These are phyloP conservation scores for Archips crataeganus DNA, from an alignment of 2,888 invertebrate genomes.

Conservation along the genomic window DNA sequence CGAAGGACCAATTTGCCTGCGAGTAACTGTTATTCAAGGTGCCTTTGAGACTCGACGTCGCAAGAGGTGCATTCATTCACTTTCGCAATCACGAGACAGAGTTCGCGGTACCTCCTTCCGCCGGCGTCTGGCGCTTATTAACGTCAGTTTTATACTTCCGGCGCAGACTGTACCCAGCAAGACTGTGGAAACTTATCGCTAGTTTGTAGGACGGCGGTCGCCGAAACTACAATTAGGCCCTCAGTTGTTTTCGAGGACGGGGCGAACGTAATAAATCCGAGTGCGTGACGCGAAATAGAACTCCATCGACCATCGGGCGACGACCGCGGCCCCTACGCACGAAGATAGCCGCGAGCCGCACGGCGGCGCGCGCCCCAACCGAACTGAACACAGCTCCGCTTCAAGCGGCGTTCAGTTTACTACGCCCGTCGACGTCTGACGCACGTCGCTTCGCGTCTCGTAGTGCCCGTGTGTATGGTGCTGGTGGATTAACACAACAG, in stretches of 20 bases:
- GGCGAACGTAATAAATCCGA: slow-evolving; percentile 69
- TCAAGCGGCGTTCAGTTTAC: slow-evolving; percentile 82
- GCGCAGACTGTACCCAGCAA: background rate
- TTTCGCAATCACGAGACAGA: slow-evolving; percentile 34
- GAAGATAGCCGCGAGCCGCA: slow-evolving; percentile 68
- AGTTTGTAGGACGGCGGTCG: slow-evolving; percentile 11
- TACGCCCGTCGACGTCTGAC: slow-evolving; percentile 66
- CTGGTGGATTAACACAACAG: slow-evolving; percentile 82
- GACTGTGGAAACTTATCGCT: slow-evolving; percentile 11
- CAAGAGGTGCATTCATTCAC: slow-evolving; percentile 33
- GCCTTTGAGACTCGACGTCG: slow-evolving; percentile 22
- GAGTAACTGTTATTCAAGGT: slow-evolving; percentile 10
- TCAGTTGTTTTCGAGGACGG: slow-evolving; percentile 43
- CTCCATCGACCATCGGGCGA: slow-evolving; percentile 77
- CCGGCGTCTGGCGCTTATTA: slow-evolving; percentile 35
- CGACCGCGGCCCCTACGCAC: slow-evolving; percentile 64
- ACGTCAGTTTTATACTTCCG: slow-evolving; percentile 30
- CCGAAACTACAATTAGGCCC: slow-evolving; percentile 34
- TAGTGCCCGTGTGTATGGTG: slow-evolving; percentile 79
- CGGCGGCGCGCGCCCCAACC: slow-evolving; percentile 69
- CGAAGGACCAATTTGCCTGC: slow-evolving; percentile 22
- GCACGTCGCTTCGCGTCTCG: slow-evolving; percentile 75
- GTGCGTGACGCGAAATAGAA: slow-evolving; percentile 77
- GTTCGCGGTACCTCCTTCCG: slow-evolving; percentile 28
- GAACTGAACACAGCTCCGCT: slow-evolving; percentile 71